A percentile compares a stretch with the other conserved stretches of the same genome.
phyloP scores from a whole-genome alignment of 2,113 vertebrate genomes.

The Fulica atra region DNA sequence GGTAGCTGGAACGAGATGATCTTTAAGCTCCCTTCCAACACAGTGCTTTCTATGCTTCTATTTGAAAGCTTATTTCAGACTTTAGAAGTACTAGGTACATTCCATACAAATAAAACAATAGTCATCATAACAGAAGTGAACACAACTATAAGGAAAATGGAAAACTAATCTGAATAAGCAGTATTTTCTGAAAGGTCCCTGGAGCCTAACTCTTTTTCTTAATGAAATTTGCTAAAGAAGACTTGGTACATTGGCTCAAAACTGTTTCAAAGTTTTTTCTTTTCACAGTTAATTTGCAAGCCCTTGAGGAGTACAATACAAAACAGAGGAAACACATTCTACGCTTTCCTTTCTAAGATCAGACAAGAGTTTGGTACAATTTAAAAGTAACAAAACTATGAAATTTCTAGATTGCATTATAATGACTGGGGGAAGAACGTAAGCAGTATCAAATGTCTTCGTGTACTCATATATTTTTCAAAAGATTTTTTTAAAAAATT shows the following conservation, averaged over 20 bases:
- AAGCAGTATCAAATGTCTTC: not conserved
- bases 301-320: not conserved
- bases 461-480: not conserved
- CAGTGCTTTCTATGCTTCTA: too few species aligned
- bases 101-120: not conserved
- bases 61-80: not conserved
- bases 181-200: not conserved
- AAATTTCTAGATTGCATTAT: not conserved
- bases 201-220: not conserved
- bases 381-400: not conserved
- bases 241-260: not conserved
- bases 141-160: not conserved
- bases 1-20: too few species aligned
- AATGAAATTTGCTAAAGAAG: not conserved
- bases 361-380: not conserved
- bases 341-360: not conserved
- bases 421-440: not conserved
- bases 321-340: not conserved
- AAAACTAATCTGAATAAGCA: not conserved
- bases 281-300: not conserved
- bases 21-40: too few species aligned
- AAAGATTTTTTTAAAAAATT: not conserved
- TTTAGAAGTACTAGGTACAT: not conserved
- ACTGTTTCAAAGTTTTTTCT: not conserved
- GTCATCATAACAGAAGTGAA: not conserved